These are phyloP conservation scores for Lacerta agilis DNA, from an alignment of 2,797 vertebrate species.

Conservation along the genomic window DNA sequence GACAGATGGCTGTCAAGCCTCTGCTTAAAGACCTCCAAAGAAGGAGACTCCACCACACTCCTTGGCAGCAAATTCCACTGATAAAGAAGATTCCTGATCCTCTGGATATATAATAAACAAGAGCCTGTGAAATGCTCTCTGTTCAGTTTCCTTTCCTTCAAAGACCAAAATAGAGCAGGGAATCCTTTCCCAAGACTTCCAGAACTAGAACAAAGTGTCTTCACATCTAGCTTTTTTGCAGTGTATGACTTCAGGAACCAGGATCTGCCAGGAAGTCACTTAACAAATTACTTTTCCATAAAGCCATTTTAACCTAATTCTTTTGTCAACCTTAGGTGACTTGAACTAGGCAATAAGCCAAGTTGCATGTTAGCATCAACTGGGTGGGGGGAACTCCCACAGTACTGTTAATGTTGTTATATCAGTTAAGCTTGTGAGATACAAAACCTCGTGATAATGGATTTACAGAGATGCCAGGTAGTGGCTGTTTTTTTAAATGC, in stretches of 20 bases:
- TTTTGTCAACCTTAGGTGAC: conserved; percentile 49
- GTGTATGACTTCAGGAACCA: conserved; percentile 36
- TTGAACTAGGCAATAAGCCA: conserved; percentile 55
- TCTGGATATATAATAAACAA: background rate
- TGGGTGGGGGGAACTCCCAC: background rate
- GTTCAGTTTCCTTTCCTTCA: background rate
- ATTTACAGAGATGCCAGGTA: background rate
- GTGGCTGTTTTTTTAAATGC: conserved; percentile 5
- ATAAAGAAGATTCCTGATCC: background rate
- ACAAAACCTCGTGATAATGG: conserved; percentile 5
- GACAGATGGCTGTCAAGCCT: too few relatives aligned
- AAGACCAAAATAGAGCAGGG: background rate
- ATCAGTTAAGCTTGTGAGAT: conserved; percentile 25
- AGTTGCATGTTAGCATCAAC: conserved; percentile 25
- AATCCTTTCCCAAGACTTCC: background rate
- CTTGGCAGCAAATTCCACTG: background rate
- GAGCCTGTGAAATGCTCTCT: background rate
- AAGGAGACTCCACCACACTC: too few relatives aligned
- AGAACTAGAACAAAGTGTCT: conserved; percentile 25
- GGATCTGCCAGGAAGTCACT: conserved; percentile 43
- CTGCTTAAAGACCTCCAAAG: too few relatives aligned
- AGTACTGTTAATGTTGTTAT: conserved; percentile 33
- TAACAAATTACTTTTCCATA: conserved; percentile 53
- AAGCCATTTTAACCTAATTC: conserved; percentile 41
- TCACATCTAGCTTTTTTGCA: conserved; percentile 9